A percentile compares a stretch with the other conserved stretches of the same genome.
phyloP scores from a whole-genome alignment of 2,797 vertebrate species.

The Simalia tracyae region DNA sequence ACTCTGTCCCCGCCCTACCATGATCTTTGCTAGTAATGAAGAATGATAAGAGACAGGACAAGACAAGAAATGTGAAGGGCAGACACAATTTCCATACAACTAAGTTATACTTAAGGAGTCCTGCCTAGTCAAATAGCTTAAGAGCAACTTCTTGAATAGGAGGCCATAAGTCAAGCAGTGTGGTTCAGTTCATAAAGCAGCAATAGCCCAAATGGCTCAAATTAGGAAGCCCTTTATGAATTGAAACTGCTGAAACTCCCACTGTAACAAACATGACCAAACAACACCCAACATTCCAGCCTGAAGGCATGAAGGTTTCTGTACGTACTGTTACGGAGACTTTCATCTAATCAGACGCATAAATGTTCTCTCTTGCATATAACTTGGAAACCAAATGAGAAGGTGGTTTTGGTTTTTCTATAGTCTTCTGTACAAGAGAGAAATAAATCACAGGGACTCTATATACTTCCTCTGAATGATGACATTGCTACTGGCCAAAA shows the following conservation, averaged over 20 bases:
- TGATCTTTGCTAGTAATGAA: neutral
- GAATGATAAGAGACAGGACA: neutral
- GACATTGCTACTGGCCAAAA: neutral
- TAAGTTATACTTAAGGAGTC: neutral
- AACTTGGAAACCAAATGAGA: neutral
- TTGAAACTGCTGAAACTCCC: neutral
- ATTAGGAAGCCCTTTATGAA: neutral
- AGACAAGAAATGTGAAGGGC: neutral
- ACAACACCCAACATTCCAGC: neutral
- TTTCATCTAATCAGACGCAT: neutral
- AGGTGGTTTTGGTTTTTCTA: neutral
- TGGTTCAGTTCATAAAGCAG: neutral
- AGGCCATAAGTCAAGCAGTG: neutral
- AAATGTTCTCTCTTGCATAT: neutral
- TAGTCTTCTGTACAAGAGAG: neutral
- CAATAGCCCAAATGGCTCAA: rapidly evolving
- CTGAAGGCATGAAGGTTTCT: neutral
- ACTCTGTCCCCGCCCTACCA: neutral
- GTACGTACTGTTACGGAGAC: neutral
- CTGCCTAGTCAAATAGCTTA: neutral
- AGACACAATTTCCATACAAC: neutral
- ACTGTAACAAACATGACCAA: conserved; percentile 11
- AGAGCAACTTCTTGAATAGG: neutral
- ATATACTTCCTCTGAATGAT: neutral
- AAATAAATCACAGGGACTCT: neutral